phyloP scores from a whole-genome alignment of 1,140 invertebrate species.

The Philopotamus ludificatus region DNA sequence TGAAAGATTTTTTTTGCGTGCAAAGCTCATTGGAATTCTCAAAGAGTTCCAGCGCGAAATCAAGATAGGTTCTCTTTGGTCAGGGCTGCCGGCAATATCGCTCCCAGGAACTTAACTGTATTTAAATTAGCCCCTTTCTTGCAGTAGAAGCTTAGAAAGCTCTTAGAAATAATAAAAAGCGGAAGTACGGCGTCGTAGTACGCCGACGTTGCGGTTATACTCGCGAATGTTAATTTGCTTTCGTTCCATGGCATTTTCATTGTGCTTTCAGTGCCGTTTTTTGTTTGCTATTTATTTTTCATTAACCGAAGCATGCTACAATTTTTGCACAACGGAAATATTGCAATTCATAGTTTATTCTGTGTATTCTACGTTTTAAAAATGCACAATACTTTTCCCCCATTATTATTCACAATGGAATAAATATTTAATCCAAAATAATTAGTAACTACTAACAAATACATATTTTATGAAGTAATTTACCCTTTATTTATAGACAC shows the following conservation, averaged over 20 bases:
- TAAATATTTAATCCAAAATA: too few species aligned
- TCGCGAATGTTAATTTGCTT: not conserved
- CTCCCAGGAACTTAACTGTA: slow-evolving; percentile 21
- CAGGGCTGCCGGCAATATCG: slow-evolving; percentile 13
- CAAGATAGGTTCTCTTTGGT: not conserved
- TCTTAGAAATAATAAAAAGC: slow-evolving; percentile 28
- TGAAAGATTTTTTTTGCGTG: too few species aligned
- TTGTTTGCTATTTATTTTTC: slow-evolving; percentile 13
- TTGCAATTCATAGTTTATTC: too few species aligned
- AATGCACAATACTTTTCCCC: too few species aligned
- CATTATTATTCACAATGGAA: too few species aligned
- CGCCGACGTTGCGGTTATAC: not conserved
- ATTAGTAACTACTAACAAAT: too few species aligned
- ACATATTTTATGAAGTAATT: too few species aligned
- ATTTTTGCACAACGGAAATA: too few species aligned
- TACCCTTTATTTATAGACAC: too few species aligned
- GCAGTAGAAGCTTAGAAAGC: not conserved
- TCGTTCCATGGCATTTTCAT: not conserved
- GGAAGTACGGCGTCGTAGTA: not conserved
- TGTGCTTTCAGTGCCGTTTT: slow-evolving; percentile 5
- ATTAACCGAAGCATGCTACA: slow-evolving; percentile 1
- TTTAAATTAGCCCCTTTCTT: slow-evolving; percentile 22
- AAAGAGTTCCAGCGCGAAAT: not conserved
- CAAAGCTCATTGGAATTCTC: not conserved
- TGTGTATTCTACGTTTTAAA: too few species aligned